A percentile compares a stretch with the other conserved stretches of the same genome.
Evolutionary conservation across 2,888 invertebrate genomes (phyloP).

Genomic region (Andrena bicolor): DNA sequence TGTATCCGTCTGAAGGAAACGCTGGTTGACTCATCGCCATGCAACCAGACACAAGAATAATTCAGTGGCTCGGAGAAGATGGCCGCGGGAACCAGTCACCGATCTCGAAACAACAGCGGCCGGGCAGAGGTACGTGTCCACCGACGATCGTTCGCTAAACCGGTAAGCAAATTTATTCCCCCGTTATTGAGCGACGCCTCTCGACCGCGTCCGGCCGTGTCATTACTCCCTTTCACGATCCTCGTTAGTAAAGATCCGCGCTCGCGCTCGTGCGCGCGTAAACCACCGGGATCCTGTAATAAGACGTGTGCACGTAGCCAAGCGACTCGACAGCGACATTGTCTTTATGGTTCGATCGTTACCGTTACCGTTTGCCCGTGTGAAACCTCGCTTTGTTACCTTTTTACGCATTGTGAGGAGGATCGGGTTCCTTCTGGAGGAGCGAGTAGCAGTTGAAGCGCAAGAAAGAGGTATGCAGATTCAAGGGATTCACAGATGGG

Average conservation of each 20-base stretch:
- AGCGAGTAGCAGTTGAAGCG: not conserved
- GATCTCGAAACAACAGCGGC: conserved; percentile 45
- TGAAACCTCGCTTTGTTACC: conserved; percentile 46
- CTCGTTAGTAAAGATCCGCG: conserved; percentile 77
- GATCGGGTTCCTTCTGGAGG: not conserved
- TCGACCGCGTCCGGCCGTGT: conserved; percentile 81
- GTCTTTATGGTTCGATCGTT: conserved; percentile 60
- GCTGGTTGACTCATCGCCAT: conserved; percentile 32
- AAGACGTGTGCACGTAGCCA: conserved; percentile 63
- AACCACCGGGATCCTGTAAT: conserved; percentile 69
- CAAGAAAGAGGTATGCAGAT: not conserved
- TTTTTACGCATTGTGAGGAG: conserved; percentile 35
- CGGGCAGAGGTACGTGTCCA: conserved; percentile 53
- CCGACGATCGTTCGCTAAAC: conserved; percentile 72
- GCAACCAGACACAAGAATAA: conserved; percentile 46
- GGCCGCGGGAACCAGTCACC: conserved; percentile 42
- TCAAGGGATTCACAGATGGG: not conserved
- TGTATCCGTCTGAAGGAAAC: conserved; percentile 24
- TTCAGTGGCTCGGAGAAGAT: conserved; percentile 43
- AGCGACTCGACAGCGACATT: conserved; percentile 58
- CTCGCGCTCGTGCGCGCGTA: conserved; percentile 52
- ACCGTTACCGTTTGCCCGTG: conserved; percentile 51
- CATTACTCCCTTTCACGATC: conserved; percentile 82
- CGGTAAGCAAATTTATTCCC: conserved; percentile 81
- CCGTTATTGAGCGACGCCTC: conserved; percentile 72